phyloP scores from a whole-genome alignment of 2,888 invertebrate species.

The Ochropleura leucogaster region DNA sequence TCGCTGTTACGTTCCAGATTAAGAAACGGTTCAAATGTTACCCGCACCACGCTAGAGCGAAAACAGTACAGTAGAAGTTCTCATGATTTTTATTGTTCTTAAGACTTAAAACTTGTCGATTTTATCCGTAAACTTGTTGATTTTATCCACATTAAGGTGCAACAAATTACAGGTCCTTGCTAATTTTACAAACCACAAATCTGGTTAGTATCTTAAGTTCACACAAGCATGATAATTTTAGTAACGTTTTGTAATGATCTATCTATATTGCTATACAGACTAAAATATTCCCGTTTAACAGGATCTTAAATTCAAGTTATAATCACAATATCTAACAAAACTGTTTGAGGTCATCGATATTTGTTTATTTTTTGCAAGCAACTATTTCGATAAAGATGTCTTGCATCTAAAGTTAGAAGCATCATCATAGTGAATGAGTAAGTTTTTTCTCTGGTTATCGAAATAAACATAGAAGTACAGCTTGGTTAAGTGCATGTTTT shows the following conservation, averaged over 20 bases:
- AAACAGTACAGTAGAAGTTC: not conserved
- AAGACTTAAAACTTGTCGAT: not conserved
- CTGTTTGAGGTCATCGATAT: slow-evolving; percentile 8
- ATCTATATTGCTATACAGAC: slow-evolving; percentile 3
- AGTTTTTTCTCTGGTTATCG: slow-evolving; percentile 5
- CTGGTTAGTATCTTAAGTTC: not conserved
- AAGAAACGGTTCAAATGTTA: too few relatives aligned
- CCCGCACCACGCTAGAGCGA: too few relatives aligned
- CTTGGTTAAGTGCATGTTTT: slow-evolving; percentile 7
- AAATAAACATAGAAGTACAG: not conserved
- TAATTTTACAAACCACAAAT: not conserved
- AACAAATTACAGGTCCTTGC: not conserved
- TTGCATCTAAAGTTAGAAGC: not conserved
- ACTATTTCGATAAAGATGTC: slow-evolving; percentile 4
- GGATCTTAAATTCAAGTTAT: not conserved
- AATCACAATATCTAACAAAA: not conserved
- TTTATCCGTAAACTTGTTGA: not conserved
- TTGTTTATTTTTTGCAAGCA: not conserved
- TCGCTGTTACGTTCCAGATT: too few relatives aligned
- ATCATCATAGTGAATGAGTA: not conserved
- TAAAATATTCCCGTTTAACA: not conserved
- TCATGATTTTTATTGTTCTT: not conserved
- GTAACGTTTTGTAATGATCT: not conserved
- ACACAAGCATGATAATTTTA: slow-evolving; percentile 3
- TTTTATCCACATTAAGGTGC: not conserved